phyloP scores from a whole-genome alignment of 2,888 invertebrate genomes.

The Meteorus cinctellus region DNA sequence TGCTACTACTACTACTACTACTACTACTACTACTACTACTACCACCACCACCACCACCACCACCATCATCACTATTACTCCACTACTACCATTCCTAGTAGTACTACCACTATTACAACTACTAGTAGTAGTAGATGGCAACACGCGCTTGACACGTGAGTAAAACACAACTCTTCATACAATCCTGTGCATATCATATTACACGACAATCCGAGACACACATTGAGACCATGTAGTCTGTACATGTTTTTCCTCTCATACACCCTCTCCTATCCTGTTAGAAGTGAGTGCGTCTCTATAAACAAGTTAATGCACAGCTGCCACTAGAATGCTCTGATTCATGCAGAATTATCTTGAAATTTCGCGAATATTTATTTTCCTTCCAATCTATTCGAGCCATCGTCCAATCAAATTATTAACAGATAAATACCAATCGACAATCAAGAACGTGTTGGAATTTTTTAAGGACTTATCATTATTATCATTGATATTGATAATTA shows the following conservation, averaged over 20 bases:
- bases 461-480: too few species aligned
- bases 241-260: not conserved
- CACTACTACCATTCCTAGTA: too few species aligned
- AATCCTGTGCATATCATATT: not conserved
- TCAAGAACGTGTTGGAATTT: too few species aligned
- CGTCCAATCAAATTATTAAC: too few species aligned
- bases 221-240: not conserved
- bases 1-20: not conserved
- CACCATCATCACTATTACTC: too few species aligned
- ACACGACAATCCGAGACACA: not conserved
- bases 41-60: too few species aligned
- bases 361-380: not conserved
- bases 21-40: too few species aligned
- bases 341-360: not conserved
- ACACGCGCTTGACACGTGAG: constrained; percentile 8
- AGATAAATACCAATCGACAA: too few species aligned
- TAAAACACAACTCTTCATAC: constrained; percentile 8
- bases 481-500: too few species aligned
- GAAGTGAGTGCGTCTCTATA: not conserved
- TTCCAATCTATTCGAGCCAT: not conserved
- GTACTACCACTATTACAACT: too few species aligned
- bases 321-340: constrained; percentile 2
- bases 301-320: constrained; percentile 8
- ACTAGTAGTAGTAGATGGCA: not conserved
- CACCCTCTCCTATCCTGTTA: not conserved